Evolutionary conservation across 1,140 invertebrate species (phyloP), one percentile per base, ranked within the genome.

Genomic region (Trypoxylus dichotomus): DNA sequence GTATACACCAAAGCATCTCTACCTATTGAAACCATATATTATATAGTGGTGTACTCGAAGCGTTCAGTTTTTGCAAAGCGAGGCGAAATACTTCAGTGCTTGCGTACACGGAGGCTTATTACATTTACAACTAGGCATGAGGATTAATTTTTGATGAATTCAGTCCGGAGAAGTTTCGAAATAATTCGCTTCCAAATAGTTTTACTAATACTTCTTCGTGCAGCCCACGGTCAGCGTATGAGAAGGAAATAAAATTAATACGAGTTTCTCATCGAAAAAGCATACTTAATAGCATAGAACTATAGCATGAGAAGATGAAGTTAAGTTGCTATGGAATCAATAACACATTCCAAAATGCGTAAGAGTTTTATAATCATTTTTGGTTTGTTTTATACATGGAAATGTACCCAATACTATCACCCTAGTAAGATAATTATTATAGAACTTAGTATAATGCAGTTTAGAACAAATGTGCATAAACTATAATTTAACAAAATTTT

Each of bases 101-200:
- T 24, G 25, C 19, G 25, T 19, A 27, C 19, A 27, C 19, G 25
- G 21, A 63, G 13, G 60, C 60, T 24, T 63, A 63, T 27, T 63
- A 63, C 24, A 63, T 63, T 63, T 63, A 63, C 25, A 63, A 63
- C 60, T 63, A 19, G 60, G 7, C 60, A n/a, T 63, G 60, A 63
- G 60, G 60, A 63, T 63, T 63, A 63, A 63, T 63, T 63, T 63
- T 63, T 63, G 60, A 63, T 63, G 60, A 27, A 63, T 63, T 24
- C 13, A 13, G 0, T 19, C 19, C 21, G 24, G 25, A 3, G 5
- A 63, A 63, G n/a, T 63, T 58, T 63, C 60, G 3, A 63, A 63
- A 63, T 63, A 63, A 63, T 63, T 63, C 60, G 19, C 60, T 27
- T 13, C 60, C 21, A 19, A 63, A 63, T 63, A 63, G 60, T 63